Conservation (phyloP, 2,888 invertebrate genomes). For the Diogma glabrata region DNA sequence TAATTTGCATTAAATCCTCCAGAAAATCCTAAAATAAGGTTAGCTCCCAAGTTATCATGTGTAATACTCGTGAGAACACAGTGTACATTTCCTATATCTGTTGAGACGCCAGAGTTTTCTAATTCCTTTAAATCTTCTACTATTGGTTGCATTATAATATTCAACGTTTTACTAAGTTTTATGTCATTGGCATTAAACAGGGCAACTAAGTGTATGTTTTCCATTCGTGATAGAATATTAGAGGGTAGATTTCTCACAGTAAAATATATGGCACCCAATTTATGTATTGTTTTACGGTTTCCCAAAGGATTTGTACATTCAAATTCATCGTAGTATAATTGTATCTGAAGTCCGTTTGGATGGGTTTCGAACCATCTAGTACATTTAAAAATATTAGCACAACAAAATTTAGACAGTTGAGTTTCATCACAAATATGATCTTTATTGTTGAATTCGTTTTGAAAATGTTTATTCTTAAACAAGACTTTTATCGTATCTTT, state of each 20-base stretch:
- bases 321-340: constrained; percentile 16
- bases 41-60: constrained; percentile 15
- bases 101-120: constrained; percentile 3
- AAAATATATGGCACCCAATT: constrained; percentile 17
- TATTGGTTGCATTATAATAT: constrained; percentile 12
- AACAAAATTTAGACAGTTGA: no score
- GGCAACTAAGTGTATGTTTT: constrained; percentile 2
- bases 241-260: constrained; percentile 13
- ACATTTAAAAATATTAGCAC: background rate
- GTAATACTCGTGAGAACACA: constrained; percentile 9
- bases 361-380: constrained; percentile 6
- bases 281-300: constrained; percentile 16
- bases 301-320: constrained; percentile 16
- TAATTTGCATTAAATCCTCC: constrained; percentile 11
- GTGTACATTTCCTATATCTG: background rate
- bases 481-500: constrained; percentile 10
- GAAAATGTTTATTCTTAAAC: constrained; percentile 10
- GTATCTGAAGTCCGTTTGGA: constrained; percentile 12
- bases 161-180: background rate
- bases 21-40: constrained; percentile 12
- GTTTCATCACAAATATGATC: no score
- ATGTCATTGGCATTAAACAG: background rate
- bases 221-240: constrained; percentile 12
- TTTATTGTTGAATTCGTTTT: no score
- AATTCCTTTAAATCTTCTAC: constrained; percentile 12